Base-by-base conservation (phyloP, 2,888 invertebrate species). In the Troides aeacus region DNA sequence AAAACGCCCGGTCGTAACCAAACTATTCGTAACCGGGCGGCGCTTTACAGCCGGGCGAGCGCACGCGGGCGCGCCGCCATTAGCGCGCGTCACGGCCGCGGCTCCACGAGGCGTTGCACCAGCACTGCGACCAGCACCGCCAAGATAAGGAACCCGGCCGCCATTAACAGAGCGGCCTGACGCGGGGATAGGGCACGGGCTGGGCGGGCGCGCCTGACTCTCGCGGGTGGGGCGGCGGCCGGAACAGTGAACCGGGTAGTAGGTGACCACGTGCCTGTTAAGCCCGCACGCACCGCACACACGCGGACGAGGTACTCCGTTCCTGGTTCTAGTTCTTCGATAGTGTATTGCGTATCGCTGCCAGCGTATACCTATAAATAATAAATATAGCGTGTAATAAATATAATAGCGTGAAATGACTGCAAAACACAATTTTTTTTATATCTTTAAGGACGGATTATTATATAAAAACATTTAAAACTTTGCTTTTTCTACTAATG, bases 281-380 rank as follows among this genome's bases (percentile, higher is more conserved):
- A 93, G 78, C 94, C 93, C 66, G 89, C 90, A 77, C 97, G 94
- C 78, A 97, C 94, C 42, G 96, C 95, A 88, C 96, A 95, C 74
- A 97, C 97, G 68, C 97, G 95, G 78, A 96, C 95, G 78, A 92
- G 90, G 90, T 97, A 97, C 83, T 96, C 96, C 68, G 94, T 94
- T 78, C 96, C 96, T 66, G 95, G 93, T 78, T 96, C 95, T 82
- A 97, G 93, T 82, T 95, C 94, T 88, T 94, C 93, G 84, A 95
- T 87, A 84, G 93, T 93, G 83, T 93, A 94, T 86, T 93, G 94
- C 70, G 94, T 92, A 76, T 94, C 95, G 72, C 90, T 80, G 69
- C 96, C 96, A 77, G 93, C 93, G 86, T 95, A 96, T 77, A 95
- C 94, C 95, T 96, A 86, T 69, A 18, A 58, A 21, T 56, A 12